Base-by-base conservation (phyloP, 2,113 vertebrate genomes). In the Calidris pygmaea region DNA sequence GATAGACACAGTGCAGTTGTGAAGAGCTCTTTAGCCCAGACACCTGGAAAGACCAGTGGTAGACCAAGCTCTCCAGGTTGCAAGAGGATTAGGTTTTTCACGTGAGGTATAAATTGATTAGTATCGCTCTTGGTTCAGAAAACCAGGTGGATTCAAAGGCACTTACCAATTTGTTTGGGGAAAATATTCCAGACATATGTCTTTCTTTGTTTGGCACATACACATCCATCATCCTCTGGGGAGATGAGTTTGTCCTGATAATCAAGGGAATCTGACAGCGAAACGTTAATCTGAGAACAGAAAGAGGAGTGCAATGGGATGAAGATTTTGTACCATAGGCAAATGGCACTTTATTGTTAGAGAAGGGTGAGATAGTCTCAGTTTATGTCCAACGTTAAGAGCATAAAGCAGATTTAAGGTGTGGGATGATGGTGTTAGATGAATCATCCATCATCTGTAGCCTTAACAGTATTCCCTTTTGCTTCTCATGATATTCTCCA, bases 181-280 rank as follows among this genome's bases (percentile, higher is more conserved):
- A 70, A 91, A 81, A 97, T 85, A 87, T 95, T 93, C 97, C 97
- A 98, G 41, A 90, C 43, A 26, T 92, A 95, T 1, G 93, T 97
- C n/a, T 94, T 66, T 29, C 93, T 97, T 75, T 97, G 29, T 53
- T 74, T 96, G 74, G 86, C 60, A 58, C 94, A 95, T 41, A 96
- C 58, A 70, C 97, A 97, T 71, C 52, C 50, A 66, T 96, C 80
- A 35, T 71, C 52, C 7, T 62, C 50, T 74, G 71, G 6, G 7
- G 95, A 96, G n/a, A 95, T 50, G 29, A 80, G 60, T 65, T 67
- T 82, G 68, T 94, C 59, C 50, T 95, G 41, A 70, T 97, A 98
- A 71, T 71, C 60, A 55, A 14, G 67, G 65, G 96, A 96, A 26
- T 72, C 47, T 5, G 16, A 81, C 74, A 98, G 80, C 4, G 14